Percentiles rank a stretch among this genome's conserved stretches.
These are phyloP conservation scores for Trematocara marginatum DNA, from an alignment of 2,113 vertebrate species.

Conservation along the genomic window DNA sequence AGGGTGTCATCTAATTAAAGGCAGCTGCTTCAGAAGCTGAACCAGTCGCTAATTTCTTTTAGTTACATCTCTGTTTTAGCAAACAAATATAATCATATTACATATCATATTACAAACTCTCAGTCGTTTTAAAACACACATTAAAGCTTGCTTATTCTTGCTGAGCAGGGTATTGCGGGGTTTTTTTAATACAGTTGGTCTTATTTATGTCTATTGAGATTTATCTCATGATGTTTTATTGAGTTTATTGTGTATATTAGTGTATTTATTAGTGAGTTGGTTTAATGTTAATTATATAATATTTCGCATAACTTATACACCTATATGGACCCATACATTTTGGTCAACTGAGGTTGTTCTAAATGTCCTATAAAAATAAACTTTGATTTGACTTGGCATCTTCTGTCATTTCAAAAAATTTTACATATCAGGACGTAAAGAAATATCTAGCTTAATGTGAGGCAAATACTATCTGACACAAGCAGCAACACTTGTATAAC, in stretches of 20 bases:
- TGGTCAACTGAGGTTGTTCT: background rate
- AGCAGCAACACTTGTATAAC: too few species aligned
- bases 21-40: background rate
- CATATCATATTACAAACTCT: background rate
- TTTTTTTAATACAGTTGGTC: background rate
- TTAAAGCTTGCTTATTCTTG: background rate
- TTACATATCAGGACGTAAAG: background rate
- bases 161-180: background rate
- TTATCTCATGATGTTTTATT: background rate
- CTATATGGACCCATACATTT: background rate
- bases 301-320: background rate
- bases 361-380: background rate
- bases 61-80: background rate
- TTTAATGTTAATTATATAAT: background rate
- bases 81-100: background rate
- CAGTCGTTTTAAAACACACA: background rate
- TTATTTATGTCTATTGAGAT: background rate
- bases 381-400: background rate
- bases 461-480: too few species aligned
- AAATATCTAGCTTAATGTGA: background rate
- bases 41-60: background rate
- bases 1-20: background rate
- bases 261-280: background rate
- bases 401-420: background rate
- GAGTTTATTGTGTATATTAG: background rate